phyloP scores from a whole-genome alignment of 2,797 vertebrate genomes.

The Hozukius guyotensis region DNA sequence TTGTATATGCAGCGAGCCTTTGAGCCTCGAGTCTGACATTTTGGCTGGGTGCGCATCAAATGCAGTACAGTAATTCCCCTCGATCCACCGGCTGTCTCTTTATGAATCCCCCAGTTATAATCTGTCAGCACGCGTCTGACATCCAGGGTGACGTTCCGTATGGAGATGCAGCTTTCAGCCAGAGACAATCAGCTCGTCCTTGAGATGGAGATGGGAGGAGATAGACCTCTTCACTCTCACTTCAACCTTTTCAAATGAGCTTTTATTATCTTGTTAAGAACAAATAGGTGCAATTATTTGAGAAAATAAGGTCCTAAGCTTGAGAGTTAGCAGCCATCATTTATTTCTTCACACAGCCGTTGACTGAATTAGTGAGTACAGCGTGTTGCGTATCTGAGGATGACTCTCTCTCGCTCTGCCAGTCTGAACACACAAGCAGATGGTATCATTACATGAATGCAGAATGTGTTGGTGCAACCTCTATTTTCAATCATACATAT shows the following conservation, averaged over 20 bases:
- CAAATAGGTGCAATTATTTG: constrained; percentile 61
- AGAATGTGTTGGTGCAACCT: not conserved
- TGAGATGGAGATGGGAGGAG: constrained; percentile 46
- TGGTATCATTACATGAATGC: not conserved
- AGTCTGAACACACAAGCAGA: not conserved
- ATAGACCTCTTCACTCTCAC: constrained; percentile 41
- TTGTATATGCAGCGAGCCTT: constrained; percentile 40
- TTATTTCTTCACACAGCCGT: constrained; percentile 46
- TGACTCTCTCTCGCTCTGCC: constrained; percentile 3
- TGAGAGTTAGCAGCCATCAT: constrained; percentile 43
- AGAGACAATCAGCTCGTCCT: constrained; percentile 69
- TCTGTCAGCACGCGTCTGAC: constrained; percentile 71
- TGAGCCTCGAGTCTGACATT: constrained; percentile 55
- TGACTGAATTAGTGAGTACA: constrained; percentile 52
- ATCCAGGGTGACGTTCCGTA: constrained; percentile 52
- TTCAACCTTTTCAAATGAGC: constrained; percentile 60
- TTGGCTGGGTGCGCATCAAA: constrained; percentile 56
- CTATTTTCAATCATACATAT: not conserved
- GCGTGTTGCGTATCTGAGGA: constrained; percentile 45
- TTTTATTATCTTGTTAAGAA: constrained; percentile 61
- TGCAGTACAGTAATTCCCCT: constrained; percentile 48
- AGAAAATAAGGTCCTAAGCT: constrained; percentile 43
- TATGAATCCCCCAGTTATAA: constrained; percentile 71
- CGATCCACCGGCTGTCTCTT: constrained; percentile 61
- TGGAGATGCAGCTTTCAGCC: constrained; percentile 57